Evolutionary conservation across 2,888 invertebrate species (phyloP).

Genomic region (Merodon equestris): DNA sequence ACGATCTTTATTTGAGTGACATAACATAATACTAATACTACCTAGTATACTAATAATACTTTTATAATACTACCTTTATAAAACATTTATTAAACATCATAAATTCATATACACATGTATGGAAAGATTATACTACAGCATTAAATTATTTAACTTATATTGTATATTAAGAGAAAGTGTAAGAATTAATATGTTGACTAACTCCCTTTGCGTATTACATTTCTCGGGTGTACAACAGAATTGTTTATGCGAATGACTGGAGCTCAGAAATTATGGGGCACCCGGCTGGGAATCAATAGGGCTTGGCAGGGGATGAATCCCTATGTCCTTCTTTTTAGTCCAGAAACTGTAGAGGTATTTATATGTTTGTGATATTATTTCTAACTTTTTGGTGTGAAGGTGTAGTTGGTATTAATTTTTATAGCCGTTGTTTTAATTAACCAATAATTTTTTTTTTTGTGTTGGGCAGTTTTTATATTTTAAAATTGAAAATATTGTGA

Average conservation of each 20-base stretch:
- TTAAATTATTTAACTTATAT: no score
- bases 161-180: no score
- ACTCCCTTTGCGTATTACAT: slow-evolving; percentile 30
- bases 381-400: slow-evolving; percentile 41
- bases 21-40: no score
- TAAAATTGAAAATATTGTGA: background rate
- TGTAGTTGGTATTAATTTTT: slow-evolving; percentile 15
- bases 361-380: slow-evolving; percentile 9
- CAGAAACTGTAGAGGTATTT: slow-evolving; percentile 79
- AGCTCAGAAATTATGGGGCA: slow-evolving; percentile 80
- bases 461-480: slow-evolving; percentile 2
- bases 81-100: no score
- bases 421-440: background rate
- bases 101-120: no score
- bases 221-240: slow-evolving; percentile 74
- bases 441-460: background rate
- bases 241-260: slow-evolving; percentile 80
- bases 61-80: no score
- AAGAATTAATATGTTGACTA: slow-evolving; percentile 9
- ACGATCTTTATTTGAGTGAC: no score
- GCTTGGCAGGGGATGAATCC: slow-evolving; percentile 80
- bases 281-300: slow-evolving; percentile 79
- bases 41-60: no score
- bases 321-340: slow-evolving; percentile 80
- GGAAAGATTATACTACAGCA: no score